Base-by-base conservation (phyloP, 2,888 invertebrate genomes). In the Tiliacea aurago region DNA sequence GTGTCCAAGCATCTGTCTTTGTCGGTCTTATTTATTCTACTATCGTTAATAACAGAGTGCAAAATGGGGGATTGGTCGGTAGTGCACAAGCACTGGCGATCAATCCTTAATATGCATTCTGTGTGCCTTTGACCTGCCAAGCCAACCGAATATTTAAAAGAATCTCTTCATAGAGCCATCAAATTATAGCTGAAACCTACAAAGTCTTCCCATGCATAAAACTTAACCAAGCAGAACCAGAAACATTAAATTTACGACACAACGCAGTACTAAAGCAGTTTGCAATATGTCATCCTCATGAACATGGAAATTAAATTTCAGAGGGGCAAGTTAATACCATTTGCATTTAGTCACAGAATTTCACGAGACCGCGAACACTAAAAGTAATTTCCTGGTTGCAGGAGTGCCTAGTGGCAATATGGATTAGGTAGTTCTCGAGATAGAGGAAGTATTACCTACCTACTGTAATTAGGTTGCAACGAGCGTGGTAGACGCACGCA, bases 271-370 rank as follows among this genome's bases (percentile, higher is more conserved):
- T n/a, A 65, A 51, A 49, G 23, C 53, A 59, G 11, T 76, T 56
- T 55, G 33, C 61, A 63, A 56, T 64, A 78, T 41, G 10, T 45
- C n/a, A 37, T 53, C 13, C 64, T 74, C 67, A 76, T 79, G 61
- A 72, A 69, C 63, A 84, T 79, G 13, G 41, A 79, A 81, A 84
- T 76, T 59, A 76, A 51, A 70, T 73, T 76, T 70, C 49, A 74
- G n/a, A 45, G 55, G 45, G 20, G 63, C 59, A 75, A 45, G 20
- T 67, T 61, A 28, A 56, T 70, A 47, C n/a, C 10, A 78, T 71
- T 84, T 81, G 61, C 68, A 71, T 70, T 75, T 70, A 56, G 55
- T 37, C 28, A 23, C 45, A 58, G 56, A 67, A 77, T 78, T 73
- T 58, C 49, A 78, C 55, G 73, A 73, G 41, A 11, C 37, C 55